Evolutionary conservation across 2,113 vertebrate species (phyloP), one percentile per base, ranked within the genome.

Genomic region (Raja brachyura): DNA sequence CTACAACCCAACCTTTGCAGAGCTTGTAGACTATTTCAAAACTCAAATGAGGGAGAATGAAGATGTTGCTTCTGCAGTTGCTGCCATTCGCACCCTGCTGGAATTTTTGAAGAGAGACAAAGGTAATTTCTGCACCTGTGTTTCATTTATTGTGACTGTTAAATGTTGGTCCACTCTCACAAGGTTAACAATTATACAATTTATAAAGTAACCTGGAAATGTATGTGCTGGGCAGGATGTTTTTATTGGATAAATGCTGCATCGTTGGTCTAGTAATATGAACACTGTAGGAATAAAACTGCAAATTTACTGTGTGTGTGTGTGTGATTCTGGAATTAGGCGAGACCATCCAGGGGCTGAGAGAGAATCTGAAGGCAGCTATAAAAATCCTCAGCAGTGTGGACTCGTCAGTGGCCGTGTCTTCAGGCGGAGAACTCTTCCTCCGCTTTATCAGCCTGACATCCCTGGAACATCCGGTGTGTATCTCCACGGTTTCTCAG

Each of bases 361-460:
- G 98, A 93, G 98, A 97, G 86, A 99, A 97, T 93, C 95, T 99
- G 96, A 99, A 94, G 54, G 95, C 93, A 76, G 98, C 98, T 93
- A 99, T 98, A 66, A 95, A 96, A 94, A 97, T 96, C 0, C 95
- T 99, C 83, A 97, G 96, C 0, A 95, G 96, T 0, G 98, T 97
- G 74, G 98, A 99, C 96, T 99, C 98, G 4, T 99, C 98, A 0
- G 98, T 99, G 94, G 98, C 98, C 0, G 98, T 99, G 63, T 99
- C 97, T 6, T 99, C 98, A 0, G 98, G 97, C 0, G 98, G 98
- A 81, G 98, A 99, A 94, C 98, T 99, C 63, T 99, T 99, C 96
- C 96, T 99, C 48, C 97, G 98, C 31, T 99, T 99, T 96, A 99
- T 99, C 94, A 99, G 97, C 93, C 98, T 99, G 86, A 98, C 98